Evolutionary conservation across 2,113 vertebrate genomes (phyloP).

Genomic region (Cercocebus atys): DNA sequence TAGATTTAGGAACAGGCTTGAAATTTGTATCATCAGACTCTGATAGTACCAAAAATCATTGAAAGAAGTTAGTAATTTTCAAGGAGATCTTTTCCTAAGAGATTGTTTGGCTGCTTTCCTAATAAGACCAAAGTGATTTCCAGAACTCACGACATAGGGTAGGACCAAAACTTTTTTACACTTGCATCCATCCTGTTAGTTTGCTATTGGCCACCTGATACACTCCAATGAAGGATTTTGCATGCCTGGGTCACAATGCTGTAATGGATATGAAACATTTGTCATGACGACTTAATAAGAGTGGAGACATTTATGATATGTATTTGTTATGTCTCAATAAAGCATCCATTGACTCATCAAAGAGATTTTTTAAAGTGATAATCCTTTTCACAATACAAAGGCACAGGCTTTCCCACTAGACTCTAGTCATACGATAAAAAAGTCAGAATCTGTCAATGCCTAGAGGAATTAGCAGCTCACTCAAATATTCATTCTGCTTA

Average conservation of each 20-base stretch:
- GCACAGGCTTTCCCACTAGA: fast-evolving
- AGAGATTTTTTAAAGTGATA: neutral
- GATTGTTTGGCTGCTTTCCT: neutral
- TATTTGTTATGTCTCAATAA: neutral
- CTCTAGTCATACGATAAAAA: neutral
- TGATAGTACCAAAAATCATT: neutral
- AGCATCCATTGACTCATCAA: neutral
- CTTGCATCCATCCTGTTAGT: neutral
- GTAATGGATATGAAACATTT: neutral
- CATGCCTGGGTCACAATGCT: neutral
- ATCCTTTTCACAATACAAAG: neutral
- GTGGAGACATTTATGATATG: neutral
- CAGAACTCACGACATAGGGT: neutral
- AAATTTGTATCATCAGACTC: neutral
- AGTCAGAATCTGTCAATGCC: neutral
- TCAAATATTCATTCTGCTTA: neutral
- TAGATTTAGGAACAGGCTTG: neutral
- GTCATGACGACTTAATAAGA: neutral
- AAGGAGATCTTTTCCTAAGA: neutral
- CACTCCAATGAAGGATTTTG: neutral
- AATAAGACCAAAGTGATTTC: neutral
- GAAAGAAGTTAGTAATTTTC: neutral
- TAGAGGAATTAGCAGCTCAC: neutral
- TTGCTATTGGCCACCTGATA: neutral
- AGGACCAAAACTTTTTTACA: neutral